Evolutionary conservation across 2,888 invertebrate species (phyloP).

Genomic region (Saturnia japonica): DNA sequence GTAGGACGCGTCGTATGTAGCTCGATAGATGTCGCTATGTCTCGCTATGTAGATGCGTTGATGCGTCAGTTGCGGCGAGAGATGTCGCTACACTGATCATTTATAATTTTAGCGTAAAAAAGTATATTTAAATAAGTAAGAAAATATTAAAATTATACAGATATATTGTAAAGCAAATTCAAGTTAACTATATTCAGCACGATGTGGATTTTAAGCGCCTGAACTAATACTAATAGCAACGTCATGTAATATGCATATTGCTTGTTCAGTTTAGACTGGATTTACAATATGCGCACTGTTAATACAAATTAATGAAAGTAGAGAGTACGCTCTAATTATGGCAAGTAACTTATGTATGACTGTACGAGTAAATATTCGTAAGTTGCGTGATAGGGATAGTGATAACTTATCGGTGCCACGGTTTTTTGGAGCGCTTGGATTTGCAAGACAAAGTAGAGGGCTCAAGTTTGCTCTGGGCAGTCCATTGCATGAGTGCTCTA

Average conservation of each 20-base stretch:
- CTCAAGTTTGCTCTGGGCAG: too few relatives aligned
- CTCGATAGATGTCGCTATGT: too few relatives aligned
- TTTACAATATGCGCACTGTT: slow-evolving; percentile 7
- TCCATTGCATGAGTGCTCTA: too few relatives aligned
- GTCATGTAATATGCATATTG: slow-evolving; percentile 16
- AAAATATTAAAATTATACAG: neutral
- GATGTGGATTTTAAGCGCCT: slow-evolving; percentile 20
- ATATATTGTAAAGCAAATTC: neutral
- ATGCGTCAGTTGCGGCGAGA: too few relatives aligned
- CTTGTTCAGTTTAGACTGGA: slow-evolving; percentile 1
- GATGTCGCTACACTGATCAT: too few relatives aligned
- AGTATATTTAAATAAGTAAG: neutral
- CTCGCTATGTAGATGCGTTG: too few relatives aligned
- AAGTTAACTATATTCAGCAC: slow-evolving; percentile 1
- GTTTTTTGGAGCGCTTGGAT: too few relatives aligned
- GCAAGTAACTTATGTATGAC: neutral
- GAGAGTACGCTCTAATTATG: neutral
- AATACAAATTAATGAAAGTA: neutral
- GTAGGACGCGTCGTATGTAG: too few relatives aligned
- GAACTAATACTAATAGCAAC: slow-evolving; percentile 26
- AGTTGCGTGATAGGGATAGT: too few relatives aligned
- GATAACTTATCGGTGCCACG: too few relatives aligned
- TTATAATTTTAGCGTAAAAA: neutral
- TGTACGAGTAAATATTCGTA: neutral
- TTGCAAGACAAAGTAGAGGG: too few relatives aligned